Conservation (phyloP, 2,797 vertebrate genomes). For the Eospalax fontanierii region DNA sequence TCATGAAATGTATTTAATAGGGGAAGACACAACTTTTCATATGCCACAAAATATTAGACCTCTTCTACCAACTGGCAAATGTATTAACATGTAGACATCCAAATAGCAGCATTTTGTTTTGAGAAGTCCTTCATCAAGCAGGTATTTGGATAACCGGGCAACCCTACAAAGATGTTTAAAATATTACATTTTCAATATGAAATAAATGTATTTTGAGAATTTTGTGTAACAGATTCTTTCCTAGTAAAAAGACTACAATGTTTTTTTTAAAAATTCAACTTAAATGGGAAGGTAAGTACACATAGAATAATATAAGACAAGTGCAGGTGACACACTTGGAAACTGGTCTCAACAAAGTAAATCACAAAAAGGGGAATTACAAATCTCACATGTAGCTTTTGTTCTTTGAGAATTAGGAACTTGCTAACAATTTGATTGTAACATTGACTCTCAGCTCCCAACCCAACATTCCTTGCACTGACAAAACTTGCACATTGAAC, state of each 20-base stretch:
- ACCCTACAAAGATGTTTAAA: constrained; percentile 1
- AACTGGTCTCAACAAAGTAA: constrained; percentile 21
- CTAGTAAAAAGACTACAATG: neutral
- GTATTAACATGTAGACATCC: neutral
- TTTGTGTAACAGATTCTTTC: constrained; percentile 12
- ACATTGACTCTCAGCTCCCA: neutral
- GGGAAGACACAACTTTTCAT: neutral
- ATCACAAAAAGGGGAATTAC: constrained; percentile 18
- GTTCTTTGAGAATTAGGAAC: neutral
- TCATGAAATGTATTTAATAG: neutral
- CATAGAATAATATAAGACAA: constrained; percentile 69
- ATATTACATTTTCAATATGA: neutral
- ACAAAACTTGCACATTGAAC: constrained; percentile 12
- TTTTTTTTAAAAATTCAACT: constrained; percentile 60
- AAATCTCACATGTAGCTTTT: neutral
- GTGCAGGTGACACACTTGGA: neutral
- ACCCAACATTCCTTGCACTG: neutral
- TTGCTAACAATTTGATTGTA: neutral
- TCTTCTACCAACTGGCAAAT: neutral
- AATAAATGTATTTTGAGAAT: constrained; percentile 12
- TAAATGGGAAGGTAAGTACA: constrained; percentile 66
- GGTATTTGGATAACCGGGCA: constrained; percentile 7
- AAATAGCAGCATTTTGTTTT: neutral
- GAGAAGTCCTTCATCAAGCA: neutral
- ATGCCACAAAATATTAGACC: neutral